Percentiles rank a stretch among this genome's conserved stretches.
Conservation (phyloP, 64 coral and sea anemone species). For the Actinia equina region DNA sequence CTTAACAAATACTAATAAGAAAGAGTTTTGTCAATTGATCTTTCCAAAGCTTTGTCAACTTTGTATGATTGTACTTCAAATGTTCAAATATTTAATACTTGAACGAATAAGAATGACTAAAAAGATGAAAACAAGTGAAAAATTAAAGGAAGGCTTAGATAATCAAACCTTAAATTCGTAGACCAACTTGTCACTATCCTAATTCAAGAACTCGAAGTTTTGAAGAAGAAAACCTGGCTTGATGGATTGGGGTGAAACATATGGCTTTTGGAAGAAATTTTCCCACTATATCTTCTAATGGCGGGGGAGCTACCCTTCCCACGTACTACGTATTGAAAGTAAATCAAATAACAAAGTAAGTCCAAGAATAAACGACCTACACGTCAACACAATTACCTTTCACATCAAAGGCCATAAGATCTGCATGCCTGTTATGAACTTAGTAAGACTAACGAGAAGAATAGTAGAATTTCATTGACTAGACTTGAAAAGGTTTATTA, state of each 20-base stretch:
- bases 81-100: not conserved
- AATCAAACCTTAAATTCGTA: not conserved
- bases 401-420: not conserved
- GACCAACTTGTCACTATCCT: not conserved
- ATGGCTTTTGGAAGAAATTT: not conserved
- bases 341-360: not conserved
- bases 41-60: not conserved
- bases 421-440: not conserved
- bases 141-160: not conserved
- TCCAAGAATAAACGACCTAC: not conserved
- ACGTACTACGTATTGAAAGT: constrained; percentile 1
- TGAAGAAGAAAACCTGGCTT: not conserved
- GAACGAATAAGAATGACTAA: not conserved
- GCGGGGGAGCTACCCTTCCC: not conserved
- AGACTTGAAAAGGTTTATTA: not conserved
- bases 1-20: not conserved
- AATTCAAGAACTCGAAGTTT: not conserved
- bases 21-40: not conserved
- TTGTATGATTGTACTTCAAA: not conserved
- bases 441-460: not conserved
- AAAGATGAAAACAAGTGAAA: not conserved
- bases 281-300: not conserved
- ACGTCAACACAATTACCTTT: not conserved
- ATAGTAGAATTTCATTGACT: not conserved
- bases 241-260: not conserved